Conservation (phyloP, 2,113 vertebrate species). For the Monopterus albus region DNA sequence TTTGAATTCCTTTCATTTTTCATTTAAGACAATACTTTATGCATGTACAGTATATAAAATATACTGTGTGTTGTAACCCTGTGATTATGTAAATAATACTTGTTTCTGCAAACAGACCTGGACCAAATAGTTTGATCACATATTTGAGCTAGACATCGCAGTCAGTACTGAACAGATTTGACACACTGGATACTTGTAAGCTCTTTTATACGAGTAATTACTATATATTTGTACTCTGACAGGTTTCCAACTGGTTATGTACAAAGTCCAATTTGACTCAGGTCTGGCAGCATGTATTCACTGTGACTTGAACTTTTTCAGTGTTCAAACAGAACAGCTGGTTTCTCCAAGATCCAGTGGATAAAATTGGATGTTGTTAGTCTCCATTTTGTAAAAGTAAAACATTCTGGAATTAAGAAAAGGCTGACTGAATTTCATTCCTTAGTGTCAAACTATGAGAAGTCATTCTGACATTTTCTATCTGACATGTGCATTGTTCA, state of each 20-base stretch:
- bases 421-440: not conserved
- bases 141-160: rapidly evolving
- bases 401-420: not conserved
- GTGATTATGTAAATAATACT: slow-evolving; percentile 3
- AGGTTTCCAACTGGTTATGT: slow-evolving; percentile 5
- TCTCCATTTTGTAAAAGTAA: not conserved
- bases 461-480: slow-evolving; percentile 11
- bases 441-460: not conserved
- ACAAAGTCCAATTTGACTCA: slow-evolving; percentile 15
- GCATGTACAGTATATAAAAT: slow-evolving; percentile 30
- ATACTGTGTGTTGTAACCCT: slow-evolving; percentile 14
- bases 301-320: slow-evolving; percentile 14
- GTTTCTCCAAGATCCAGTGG: slow-evolving; percentile 11
- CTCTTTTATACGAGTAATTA: too few relatives aligned
- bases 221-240: slow-evolving; percentile 3
- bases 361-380: not conserved
- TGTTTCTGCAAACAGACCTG: slow-evolving; percentile 35
- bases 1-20: slow-evolving; percentile 25
- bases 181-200: not conserved
- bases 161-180: not conserved
- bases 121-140: slow-evolving; percentile 28
- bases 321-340: slow-evolving; percentile 2
- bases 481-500: slow-evolving; percentile 11
- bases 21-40: slow-evolving; percentile 12
- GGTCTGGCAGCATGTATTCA: slow-evolving; percentile 27